A percentile compares a stretch with the other conserved stretches of the same genome.
phyloP scores from a whole-genome alignment of 2,113 vertebrate species.

The Psephotus haematonotus region DNA sequence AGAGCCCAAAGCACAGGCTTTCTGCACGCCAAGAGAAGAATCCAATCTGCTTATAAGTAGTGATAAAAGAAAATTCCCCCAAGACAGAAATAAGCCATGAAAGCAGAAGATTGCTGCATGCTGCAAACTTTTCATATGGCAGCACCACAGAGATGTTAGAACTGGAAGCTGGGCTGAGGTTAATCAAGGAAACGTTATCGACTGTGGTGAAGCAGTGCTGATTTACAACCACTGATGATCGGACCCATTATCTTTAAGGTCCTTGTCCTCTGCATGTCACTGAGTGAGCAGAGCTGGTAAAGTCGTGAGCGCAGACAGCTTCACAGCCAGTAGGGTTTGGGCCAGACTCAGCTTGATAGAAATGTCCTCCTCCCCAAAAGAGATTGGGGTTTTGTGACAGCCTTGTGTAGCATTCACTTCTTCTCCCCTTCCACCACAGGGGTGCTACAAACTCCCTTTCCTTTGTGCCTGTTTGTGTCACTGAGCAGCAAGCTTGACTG shows the following conservation, averaged over 20 bases:
- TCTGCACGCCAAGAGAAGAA: neutral
- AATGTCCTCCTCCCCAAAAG: neutral
- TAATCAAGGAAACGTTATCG: neutral
- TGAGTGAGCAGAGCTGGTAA: neutral
- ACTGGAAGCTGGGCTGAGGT: neutral
- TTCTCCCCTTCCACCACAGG: neutral
- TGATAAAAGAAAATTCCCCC: conserved; percentile 32
- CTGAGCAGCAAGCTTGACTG: neutral
- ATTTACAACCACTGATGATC: neutral
- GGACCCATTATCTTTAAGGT: neutral
- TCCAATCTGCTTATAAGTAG: neutral
- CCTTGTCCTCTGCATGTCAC: neutral
- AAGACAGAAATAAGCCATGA: neutral
- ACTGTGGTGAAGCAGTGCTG: neutral
- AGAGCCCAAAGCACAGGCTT: conserved; percentile 24
- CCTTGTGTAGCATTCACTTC: neutral
- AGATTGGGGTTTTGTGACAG: neutral
- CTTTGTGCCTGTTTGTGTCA: neutral
- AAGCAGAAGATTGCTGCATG: accelerated
- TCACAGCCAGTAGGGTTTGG: neutral
- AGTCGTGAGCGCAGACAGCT: neutral
- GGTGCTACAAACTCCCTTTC: neutral
- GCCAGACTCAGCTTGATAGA: neutral
- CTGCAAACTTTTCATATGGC: conserved; percentile 12
- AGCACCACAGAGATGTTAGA: neutral